Evolutionary conservation across 1,140 invertebrate genomes (phyloP).

Genomic region (Lepidurus packardi): DNA sequence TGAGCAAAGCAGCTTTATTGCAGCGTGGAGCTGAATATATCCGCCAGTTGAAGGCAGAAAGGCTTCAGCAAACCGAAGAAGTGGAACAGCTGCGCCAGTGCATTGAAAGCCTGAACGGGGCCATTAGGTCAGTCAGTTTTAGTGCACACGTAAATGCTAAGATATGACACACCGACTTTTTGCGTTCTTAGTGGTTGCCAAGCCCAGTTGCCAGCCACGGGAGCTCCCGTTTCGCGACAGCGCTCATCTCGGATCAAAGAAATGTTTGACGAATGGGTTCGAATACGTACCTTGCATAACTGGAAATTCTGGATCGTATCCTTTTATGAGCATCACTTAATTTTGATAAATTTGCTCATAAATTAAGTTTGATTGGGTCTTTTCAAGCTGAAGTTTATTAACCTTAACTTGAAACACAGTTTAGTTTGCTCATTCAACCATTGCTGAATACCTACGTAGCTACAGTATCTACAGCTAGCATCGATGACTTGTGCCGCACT

Average conservation of each 20-base stretch:
- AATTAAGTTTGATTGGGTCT: neutral
- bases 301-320: constrained; percentile 99
- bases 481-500: constrained; percentile 86
- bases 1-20: constrained; percentile 92
- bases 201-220: constrained; percentile 88
- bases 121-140: constrained; percentile 65
- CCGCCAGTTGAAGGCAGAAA: constrained; percentile 75
- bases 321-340: constrained; percentile 37
- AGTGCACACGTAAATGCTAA: constrained; percentile 10
- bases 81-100: constrained; percentile 77
- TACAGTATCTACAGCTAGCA: constrained; percentile 80
- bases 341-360: too few species aligned
- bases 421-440: constrained; percentile 82
- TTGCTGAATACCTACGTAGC: constrained; percentile 83
- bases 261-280: constrained; percentile 89
- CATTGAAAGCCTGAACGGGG: constrained; percentile 82
- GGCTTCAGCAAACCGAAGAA: constrained; percentile 80
- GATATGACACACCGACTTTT: constrained; percentile 32
- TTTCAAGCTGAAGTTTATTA: constrained; percentile 29
- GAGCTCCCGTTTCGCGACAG: constrained; percentile 83
- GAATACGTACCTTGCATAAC: constrained; percentile 74
- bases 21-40: constrained; percentile 96
- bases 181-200: constrained; percentile 72
- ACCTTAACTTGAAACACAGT: constrained; percentile 56
- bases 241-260: constrained; percentile 87